These are phyloP conservation scores for Cynopterus sphinx DNA, from an alignment of 2,797 vertebrate species.

Conservation along the genomic window DNA sequence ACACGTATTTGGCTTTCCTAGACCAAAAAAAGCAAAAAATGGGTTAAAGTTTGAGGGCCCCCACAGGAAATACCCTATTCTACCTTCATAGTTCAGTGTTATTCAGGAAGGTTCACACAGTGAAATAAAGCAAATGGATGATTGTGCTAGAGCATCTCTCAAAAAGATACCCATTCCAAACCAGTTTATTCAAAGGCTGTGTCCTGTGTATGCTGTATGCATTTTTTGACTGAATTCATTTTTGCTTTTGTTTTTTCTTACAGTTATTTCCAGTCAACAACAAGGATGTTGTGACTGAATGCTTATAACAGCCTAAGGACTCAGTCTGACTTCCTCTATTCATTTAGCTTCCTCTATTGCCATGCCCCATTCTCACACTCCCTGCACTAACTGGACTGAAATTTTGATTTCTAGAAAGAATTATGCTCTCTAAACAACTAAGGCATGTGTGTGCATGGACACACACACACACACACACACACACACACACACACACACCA, in stretches of 20 bases:
- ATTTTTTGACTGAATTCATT: background rate
- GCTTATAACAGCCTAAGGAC: background rate
- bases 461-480: too few species aligned
- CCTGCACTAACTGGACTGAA: background rate
- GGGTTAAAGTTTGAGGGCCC: background rate
- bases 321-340: background rate
- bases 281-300: background rate
- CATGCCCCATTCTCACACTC: background rate
- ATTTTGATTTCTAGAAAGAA: background rate
- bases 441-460: background rate
- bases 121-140: background rate
- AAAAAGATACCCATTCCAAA: background rate
- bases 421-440: background rate
- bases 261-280: background rate
- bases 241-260: background rate
- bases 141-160: background rate
- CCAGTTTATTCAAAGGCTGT: background rate
- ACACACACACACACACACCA: background rate
- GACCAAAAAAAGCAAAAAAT: conserved; percentile 19
- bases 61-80: background rate
- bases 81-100: background rate
- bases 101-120: background rate
- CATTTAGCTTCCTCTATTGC: background rate
- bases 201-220: background rate
- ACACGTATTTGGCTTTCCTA: background rate